These are phyloP conservation scores for Arrhopalites spinosus DNA, from an alignment of 2,888 invertebrate species.

Conservation along the genomic window DNA sequence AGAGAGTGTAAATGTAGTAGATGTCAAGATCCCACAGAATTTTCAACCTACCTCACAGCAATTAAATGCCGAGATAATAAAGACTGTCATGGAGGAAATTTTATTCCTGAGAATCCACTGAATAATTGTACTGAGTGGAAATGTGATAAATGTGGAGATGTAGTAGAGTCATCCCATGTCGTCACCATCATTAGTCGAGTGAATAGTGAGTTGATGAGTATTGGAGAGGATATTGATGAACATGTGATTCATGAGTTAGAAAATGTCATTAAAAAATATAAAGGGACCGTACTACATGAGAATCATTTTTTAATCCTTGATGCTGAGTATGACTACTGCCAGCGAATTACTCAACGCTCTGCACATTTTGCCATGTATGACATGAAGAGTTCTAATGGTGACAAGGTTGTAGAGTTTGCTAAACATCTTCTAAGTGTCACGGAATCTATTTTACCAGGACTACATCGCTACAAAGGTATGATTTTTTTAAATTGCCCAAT, in stretches of 20 bases:
- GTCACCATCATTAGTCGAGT: background rate
- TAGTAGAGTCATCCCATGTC: slow-evolving; percentile 5
- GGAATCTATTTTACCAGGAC: slow-evolving; percentile 26
- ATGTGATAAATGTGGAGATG: slow-evolving; percentile 23
- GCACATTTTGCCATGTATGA: background rate
- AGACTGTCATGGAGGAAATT: slow-evolving; percentile 29
- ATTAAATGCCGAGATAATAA: slow-evolving; percentile 28
- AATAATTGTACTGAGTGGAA: slow-evolving; percentile 23
- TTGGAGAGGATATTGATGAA: slow-evolving; percentile 4
- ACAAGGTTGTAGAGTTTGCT: slow-evolving; percentile 25
- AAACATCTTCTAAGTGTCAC: slow-evolving; percentile 24
- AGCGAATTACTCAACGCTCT: background rate
- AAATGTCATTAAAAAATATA: slow-evolving; percentile 18
- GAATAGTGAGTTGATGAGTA: background rate
- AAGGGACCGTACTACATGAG: slow-evolving; percentile 21
- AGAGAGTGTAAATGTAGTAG: slow-evolving; percentile 35
- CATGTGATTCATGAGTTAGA: background rate
- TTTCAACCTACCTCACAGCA: slow-evolving; percentile 33
- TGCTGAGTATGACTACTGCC: slow-evolving; percentile 29
- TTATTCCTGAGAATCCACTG: slow-evolving; percentile 16
- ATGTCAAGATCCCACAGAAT: slow-evolving; percentile 39
- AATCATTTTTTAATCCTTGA: slow-evolving; percentile 36
- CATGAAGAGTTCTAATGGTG: background rate
- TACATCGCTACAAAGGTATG: slow-evolving; percentile 25
- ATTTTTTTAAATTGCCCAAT: background rate